A percentile compares a stretch with the other conserved stretches of the same genome.
Conservation (phyloP, 2,797 vertebrate species). For the Spondyliosoma cantharus region DNA sequence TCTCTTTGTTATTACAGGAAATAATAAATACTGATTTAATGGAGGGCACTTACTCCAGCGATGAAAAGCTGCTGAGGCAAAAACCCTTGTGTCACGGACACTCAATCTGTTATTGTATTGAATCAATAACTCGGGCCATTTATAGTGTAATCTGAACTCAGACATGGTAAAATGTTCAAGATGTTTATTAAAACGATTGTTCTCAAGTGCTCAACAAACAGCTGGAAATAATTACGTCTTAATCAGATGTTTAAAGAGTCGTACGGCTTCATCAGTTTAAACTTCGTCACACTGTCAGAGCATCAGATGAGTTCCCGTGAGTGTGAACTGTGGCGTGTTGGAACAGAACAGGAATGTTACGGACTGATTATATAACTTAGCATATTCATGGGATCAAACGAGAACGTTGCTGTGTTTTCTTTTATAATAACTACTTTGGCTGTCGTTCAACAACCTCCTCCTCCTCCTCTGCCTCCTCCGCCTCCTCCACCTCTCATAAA, state of each 20-base stretch:
- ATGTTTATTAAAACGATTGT: not conserved
- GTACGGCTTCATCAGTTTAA: not conserved
- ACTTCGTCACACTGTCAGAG: not conserved
- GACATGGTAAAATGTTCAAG: too few species aligned
- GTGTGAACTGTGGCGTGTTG: not conserved
- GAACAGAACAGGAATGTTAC: not conserved
- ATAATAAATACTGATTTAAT: not conserved
- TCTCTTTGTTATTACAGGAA: not conserved
- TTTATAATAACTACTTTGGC: not conserved
- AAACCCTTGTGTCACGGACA: too few species aligned
- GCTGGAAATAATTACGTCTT: too few species aligned
- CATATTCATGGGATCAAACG: not conserved
- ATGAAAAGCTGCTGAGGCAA: too few species aligned
- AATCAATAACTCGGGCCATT: not conserved
- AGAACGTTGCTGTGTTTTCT: not conserved
- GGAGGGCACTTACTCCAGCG: not conserved
- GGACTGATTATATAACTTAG: not conserved
- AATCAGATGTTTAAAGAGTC: not conserved
- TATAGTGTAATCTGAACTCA: too few species aligned
- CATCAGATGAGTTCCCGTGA: accelerated
- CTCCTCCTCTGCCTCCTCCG: too few species aligned
- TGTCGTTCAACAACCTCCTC: too few species aligned
- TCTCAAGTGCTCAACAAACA: not conserved
- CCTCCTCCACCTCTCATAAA: not conserved
- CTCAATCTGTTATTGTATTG: too few species aligned